Evolutionary conservation across 2,113 vertebrate species (phyloP), one percentile per base, ranked within the genome.

Genomic region (Dipodomys merriami): DNA sequence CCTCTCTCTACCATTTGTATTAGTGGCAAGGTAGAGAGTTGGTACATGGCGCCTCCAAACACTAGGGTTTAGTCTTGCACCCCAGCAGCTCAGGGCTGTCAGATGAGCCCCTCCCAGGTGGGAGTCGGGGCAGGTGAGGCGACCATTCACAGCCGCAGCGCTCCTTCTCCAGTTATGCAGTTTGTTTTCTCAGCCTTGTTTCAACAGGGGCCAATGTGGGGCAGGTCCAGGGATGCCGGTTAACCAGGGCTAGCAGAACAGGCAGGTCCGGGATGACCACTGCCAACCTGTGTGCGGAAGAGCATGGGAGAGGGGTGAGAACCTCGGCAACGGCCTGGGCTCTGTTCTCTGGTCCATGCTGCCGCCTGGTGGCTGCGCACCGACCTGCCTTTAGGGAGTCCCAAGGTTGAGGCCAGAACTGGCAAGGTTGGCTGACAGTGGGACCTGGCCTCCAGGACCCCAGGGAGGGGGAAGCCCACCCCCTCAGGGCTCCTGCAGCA

Each of bases 321-420:
- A 83, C 53, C n/a, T 25, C 25, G 22, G 39, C 19, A 6, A 49
- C 8, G 49, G 49, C 49, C 39, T 39, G 2, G 11, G 35, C 64
- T 80, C 13, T 0, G n/a, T 69, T 91, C 22, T 1, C 64, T 30
- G 0, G 87, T 16, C n/a, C 78, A 87, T 65, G 69, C 72, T 92
- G 91, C 94, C 91, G 93, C 80, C 96, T 95, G 53, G 91, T 91
- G 96, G 90, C 78, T 1, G 0, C 4, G 7, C 1, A 2, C 7
- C 0, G 19, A 64, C 23, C 65, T 69, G 72, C 65, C 71, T 65
- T 53, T 33, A 6, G 30, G 27, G 22, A 76, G 62, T 29, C 12
- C 12, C 11, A 35, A 11, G 2, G 11, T 1, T 1, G 27, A 7
- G 3, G 33, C 6, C 2, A 25, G 46, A 1, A 10, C 27, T 10